Base-by-base conservation (phyloP, 2,797 vertebrate genomes). In the Acrossocheilus fasciatus region DNA sequence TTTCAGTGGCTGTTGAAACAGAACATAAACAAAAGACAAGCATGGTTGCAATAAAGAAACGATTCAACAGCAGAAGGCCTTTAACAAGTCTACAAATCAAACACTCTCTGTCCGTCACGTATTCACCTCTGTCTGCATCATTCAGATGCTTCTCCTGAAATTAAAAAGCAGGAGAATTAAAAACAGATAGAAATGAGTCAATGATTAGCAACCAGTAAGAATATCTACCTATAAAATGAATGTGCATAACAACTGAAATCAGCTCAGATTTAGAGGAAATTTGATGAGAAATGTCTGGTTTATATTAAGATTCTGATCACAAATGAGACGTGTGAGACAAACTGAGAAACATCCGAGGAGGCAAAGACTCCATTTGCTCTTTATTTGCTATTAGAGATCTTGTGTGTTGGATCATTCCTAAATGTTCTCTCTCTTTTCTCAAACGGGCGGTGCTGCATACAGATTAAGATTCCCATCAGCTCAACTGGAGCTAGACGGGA, bases 381-480 rank as follows among this genome's bases (percentile, higher is more conserved):
- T 11, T 62, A 62, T 26, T 12, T 62, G n/a, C 45, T 30, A 8
- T 30, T 50, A 5, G 14, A 74, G 1, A 75, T 52, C 4, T 34
- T 20, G 11, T 20, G 15, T 75, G 26, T 50, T 5, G 2, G 18
- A 57, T 41, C 6, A n/a, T n/a, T 39, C 4, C 45, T 34, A 11
- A 30, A 23, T 0, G 70, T 70, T 68, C 76, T 73, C 70, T 15
- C 50, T 72, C 6, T 6, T 17, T 62, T 54, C 59, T 59, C 18
- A 36, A 92, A 93, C 91, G 93, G 93, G 92, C 91, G 91, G 92
- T 91, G 93, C 39, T 91, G 93, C 92, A 94, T 94, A 94, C 94
- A 94, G 95, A 94, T 94, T 94, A 93, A 92, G 91, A 82, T 95
- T 93, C 93, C 92, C 94, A 96, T 95, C 95, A 95, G 95, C 93